Conservation (phyloP, 1,140 invertebrate genomes). For the Bombus fervidus region DNA sequence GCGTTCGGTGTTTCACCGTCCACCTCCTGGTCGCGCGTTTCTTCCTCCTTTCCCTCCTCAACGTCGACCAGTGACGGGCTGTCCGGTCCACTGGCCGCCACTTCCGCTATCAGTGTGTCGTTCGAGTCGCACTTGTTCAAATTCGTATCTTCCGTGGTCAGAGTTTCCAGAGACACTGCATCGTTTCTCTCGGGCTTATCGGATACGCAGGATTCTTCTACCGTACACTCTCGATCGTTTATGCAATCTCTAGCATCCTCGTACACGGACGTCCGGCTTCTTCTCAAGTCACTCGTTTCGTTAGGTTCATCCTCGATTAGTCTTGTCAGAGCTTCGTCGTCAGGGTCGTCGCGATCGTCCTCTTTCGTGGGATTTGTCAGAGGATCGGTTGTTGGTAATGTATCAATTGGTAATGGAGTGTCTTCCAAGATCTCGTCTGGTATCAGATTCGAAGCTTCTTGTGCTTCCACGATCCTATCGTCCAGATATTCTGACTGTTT, state of each 20-base stretch:
- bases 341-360: slow-evolving; percentile 1
- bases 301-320: slow-evolving; percentile 48
- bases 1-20: slow-evolving; percentile 3
- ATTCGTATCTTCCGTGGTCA: slow-evolving; percentile 59
- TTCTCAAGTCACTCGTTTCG: slow-evolving; percentile 46
- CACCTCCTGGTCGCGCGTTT: not conserved
- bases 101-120: slow-evolving; percentile 76
- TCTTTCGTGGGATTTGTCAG: slow-evolving; percentile 25
- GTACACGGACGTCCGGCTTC: slow-evolving; percentile 68
- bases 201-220: not conserved
- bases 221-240: slow-evolving; percentile 30
- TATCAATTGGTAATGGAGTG: not conserved
- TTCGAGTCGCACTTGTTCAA: slow-evolving; percentile 78
- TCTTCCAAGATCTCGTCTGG: slow-evolving; percentile 26
- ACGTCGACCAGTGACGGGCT: not conserved
- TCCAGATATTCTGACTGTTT: slow-evolving; percentile 45
- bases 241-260: slow-evolving; percentile 69
- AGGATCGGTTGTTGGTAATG: not conserved
- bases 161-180: slow-evolving; percentile 46
- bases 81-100: slow-evolving; percentile 48
- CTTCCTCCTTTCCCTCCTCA: slow-evolving; percentile 18
- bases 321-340: slow-evolving; percentile 34
- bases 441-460: not conserved
- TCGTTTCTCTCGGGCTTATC: slow-evolving; percentile 30
- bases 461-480: slow-evolving; percentile 36